Evolutionary conservation across 2,888 invertebrate species (phyloP).

Genomic region (Malacosoma neustria): DNA sequence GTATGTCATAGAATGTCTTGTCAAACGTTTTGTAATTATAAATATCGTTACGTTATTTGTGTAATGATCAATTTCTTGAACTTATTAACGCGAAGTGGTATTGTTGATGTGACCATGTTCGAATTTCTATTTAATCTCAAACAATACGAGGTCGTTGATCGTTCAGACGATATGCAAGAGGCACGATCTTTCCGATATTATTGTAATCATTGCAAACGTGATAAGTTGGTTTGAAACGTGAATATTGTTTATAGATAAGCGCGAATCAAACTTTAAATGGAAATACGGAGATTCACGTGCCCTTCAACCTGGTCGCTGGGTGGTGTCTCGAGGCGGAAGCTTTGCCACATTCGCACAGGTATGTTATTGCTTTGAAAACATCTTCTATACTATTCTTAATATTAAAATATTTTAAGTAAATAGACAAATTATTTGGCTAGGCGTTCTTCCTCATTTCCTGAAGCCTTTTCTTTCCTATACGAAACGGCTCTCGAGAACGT

Average conservation of each 20-base stretch:
- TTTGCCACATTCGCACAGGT: conserved; percentile 81
- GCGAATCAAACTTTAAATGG: conserved; percentile 67
- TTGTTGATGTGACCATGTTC: not conserved
- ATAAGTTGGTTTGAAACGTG: conserved; percentile 6
- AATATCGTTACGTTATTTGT: not conserved
- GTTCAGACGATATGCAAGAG: not conserved
- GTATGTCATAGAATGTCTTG: not conserved
- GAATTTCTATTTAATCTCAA: not conserved
- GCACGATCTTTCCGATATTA: not conserved
- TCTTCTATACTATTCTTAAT: no score
- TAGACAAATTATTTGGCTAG: no score
- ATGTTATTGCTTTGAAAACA: no score
- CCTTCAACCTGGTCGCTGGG: conserved; percentile 90
- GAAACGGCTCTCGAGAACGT: no score
- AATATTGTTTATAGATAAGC: conserved; percentile 51
- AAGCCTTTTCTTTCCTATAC: no score
- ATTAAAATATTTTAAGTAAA: no score
- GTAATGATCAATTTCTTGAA: not conserved
- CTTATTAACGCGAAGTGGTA: not conserved
- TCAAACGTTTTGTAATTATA: not conserved
- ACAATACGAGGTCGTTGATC: not conserved
- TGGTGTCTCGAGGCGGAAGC: conserved; percentile 95
- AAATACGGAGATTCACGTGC: conserved; percentile 74
- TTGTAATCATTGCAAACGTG: not conserved
- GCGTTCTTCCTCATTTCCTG: no score